Evolutionary conservation across 1,140 invertebrate species (phyloP).

Genomic region (Caenorhabditis brenneri): DNA sequence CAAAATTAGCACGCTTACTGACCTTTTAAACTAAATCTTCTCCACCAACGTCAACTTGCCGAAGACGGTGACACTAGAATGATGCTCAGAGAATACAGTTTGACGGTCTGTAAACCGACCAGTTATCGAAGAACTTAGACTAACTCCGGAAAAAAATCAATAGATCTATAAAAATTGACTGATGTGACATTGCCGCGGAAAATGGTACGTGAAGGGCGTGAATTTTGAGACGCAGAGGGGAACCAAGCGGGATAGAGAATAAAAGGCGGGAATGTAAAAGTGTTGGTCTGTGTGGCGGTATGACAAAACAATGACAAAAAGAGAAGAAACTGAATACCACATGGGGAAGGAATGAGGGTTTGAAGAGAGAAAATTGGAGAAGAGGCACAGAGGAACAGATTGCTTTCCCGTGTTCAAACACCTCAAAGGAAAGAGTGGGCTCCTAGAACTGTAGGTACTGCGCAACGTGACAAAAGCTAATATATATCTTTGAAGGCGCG

Average conservation of each 20-base stretch:
- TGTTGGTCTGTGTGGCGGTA: constrained; percentile 28
- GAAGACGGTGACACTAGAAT: background rate
- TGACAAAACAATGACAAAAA: constrained; percentile 45
- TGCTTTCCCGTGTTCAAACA: constrained; percentile 32
- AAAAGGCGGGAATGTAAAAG: constrained; percentile 44
- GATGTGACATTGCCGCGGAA: background rate
- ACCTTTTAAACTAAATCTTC: background rate
- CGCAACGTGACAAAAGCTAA: constrained; percentile 36
- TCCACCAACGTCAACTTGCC: constrained; percentile 1
- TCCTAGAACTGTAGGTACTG: background rate
- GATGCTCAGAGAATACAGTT: background rate
- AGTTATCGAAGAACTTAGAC: too few species aligned
- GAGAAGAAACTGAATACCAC: constrained; percentile 46
- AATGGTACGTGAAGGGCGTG: background rate
- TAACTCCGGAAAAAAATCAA: constrained; percentile 27
- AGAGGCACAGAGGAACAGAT: constrained; percentile 42
- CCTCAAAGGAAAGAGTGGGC: background rate
- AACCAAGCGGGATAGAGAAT: constrained; percentile 43
- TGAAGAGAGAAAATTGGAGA: constrained; percentile 9
- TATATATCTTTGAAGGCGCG: constrained; percentile 1
- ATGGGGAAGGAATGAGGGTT: constrained; percentile 21
- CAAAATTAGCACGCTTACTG: background rate
- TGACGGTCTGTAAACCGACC: constrained; percentile 25
- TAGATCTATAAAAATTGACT: background rate
- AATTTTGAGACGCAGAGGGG: background rate